These are phyloP conservation scores for Myotis brandtii DNA, from an alignment of 2,113 vertebrate genomes.

Conservation along the genomic window DNA sequence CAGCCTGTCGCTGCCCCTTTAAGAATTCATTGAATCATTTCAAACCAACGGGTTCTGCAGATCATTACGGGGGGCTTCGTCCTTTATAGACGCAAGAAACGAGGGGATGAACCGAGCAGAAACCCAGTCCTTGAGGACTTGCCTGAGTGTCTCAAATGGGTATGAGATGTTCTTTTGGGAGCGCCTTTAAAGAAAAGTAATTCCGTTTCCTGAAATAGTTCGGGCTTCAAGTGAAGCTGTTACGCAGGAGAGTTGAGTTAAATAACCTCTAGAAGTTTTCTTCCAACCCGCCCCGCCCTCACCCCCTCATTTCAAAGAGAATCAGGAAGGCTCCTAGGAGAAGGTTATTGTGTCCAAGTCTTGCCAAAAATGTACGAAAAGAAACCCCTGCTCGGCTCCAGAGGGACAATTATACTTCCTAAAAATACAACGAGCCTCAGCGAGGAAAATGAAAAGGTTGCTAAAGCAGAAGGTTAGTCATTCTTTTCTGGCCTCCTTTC, in stretches of 20 bases:
- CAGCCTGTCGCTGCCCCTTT: background rate
- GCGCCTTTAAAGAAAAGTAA: constrained; percentile 57
- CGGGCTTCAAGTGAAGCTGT: background rate
- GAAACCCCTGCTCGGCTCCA: background rate
- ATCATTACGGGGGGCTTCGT: background rate
- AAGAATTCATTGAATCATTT: background rate
- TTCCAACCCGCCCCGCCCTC: background rate
- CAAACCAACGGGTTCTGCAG: background rate
- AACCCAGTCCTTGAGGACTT: background rate
- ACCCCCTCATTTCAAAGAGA: constrained; percentile 11
- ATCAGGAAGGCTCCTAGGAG: background rate
- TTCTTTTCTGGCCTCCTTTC: background rate
- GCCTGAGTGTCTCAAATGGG: background rate
- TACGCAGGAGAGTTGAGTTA: constrained; percentile 3
- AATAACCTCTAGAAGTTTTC: background rate
- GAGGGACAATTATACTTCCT: constrained; percentile 48
- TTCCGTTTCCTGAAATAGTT: constrained; percentile 45
- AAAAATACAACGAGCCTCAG: constrained; percentile 61
- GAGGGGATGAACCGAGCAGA: background rate
- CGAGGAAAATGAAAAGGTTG: constrained; percentile 51
- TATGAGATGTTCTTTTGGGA: background rate
- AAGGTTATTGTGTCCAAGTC: constrained; percentile 38
- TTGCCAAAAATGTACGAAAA: constrained; percentile 52
- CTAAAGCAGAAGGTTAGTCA: background rate
- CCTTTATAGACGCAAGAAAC: background rate